These are phyloP conservation scores for Zaprionus taronus DNA, from an alignment of 1,140 invertebrate genomes.

Conservation along the genomic window DNA sequence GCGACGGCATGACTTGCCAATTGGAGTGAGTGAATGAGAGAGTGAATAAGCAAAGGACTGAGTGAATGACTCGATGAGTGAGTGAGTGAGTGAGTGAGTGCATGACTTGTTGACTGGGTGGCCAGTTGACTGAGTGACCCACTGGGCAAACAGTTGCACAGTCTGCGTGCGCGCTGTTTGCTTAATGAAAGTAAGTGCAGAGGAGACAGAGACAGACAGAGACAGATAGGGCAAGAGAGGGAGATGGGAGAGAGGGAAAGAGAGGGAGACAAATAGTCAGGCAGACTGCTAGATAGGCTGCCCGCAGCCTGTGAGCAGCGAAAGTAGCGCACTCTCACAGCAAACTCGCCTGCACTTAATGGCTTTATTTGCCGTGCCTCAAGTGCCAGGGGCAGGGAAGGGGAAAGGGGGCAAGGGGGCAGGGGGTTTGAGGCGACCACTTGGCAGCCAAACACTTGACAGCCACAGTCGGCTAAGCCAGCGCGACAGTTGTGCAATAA, in stretches of 20 bases:
- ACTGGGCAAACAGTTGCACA: slow-evolving; percentile 52
- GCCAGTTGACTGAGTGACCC: slow-evolving; percentile 65
- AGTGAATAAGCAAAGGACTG: neutral
- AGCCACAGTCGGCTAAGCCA: slow-evolving; percentile 18
- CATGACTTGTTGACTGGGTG: slow-evolving; percentile 25
- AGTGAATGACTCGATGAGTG: slow-evolving; percentile 43
- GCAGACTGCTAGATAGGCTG: neutral
- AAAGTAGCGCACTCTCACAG: slow-evolving; percentile 73
- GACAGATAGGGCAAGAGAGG: neutral
- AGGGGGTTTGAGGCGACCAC: neutral
- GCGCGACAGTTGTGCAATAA: slow-evolving; percentile 67
- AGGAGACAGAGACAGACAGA: neutral
- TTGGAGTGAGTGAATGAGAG: neutral
- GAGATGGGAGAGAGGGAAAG: too few species aligned
- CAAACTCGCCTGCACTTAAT: slow-evolving; percentile 57
- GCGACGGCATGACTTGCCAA: slow-evolving; percentile 55
- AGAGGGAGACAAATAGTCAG: neutral
- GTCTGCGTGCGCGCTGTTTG: slow-evolving; percentile 62
- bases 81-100: slow-evolving; percentile 10
- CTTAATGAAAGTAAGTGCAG: slow-evolving; percentile 72
- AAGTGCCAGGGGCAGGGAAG: neutral
- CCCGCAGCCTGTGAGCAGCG: slow-evolving; percentile 61
- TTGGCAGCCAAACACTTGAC: slow-evolving; percentile 48
- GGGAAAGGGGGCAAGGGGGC: too few species aligned
- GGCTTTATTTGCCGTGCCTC: slow-evolving; percentile 62